Conservation (phyloP, 2,113 vertebrate genomes). For the Channa argus region DNA sequence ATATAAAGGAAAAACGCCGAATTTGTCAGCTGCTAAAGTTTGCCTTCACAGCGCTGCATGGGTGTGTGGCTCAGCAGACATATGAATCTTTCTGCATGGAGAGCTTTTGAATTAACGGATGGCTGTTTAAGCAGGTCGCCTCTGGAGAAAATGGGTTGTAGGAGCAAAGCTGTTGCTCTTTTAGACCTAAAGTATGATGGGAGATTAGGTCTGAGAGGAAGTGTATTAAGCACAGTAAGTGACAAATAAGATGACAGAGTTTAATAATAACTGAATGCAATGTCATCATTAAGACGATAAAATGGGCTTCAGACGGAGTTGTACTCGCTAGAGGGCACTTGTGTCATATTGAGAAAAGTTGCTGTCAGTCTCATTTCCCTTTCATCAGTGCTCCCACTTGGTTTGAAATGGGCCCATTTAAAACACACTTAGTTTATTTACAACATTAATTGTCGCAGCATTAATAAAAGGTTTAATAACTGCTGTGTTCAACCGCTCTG, state of each 20-base stretch:
- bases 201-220: not conserved
- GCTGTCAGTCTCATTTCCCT: no score
- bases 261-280: not conserved
- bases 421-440: no score
- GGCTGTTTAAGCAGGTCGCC: slow-evolving; percentile 26
- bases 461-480: no score
- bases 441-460: no score
- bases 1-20: not conserved
- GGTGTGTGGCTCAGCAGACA: slow-evolving; percentile 10
- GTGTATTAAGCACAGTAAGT: not conserved
- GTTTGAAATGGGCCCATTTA: no score
- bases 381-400: no score
- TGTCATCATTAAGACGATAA: no score
- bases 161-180: slow-evolving; percentile 1
- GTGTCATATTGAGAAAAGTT: no score
- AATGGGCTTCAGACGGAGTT: no score
- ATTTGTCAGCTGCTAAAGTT: slow-evolving; percentile 19
- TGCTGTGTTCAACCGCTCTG: no score
- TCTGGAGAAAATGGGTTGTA: slow-evolving; percentile 5
- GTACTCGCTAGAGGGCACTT: no score
- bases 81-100: slow-evolving; percentile 8
- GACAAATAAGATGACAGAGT: not conserved
- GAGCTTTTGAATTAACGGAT: slow-evolving; percentile 28
- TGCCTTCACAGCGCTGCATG: not conserved
- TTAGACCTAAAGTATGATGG: slow-evolving; percentile 15